Evolutionary conservation across 2,797 vertebrate genomes (phyloP).

Genomic region (Perdix hodgsoniae): DNA sequence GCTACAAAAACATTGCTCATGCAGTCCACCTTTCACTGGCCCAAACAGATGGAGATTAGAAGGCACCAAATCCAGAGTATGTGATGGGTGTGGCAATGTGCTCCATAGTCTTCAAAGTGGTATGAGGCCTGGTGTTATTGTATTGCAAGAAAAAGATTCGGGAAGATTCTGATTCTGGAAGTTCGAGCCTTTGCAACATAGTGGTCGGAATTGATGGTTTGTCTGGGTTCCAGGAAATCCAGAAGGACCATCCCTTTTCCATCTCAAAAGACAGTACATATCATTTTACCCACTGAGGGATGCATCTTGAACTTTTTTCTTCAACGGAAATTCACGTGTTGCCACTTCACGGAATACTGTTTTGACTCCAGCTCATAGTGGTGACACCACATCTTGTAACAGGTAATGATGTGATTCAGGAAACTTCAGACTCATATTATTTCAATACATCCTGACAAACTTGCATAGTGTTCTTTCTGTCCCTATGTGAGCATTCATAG

Average conservation of each 20-base stretch:
- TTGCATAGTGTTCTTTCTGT: neutral
- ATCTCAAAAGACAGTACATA: neutral
- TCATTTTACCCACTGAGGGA: neutral
- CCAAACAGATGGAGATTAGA: neutral
- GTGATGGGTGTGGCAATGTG: neutral
- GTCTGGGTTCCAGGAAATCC: neutral
- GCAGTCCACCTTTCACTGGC: neutral
- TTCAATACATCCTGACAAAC: neutral
- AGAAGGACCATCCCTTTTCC: neutral
- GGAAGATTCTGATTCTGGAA: neutral
- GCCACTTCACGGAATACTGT: neutral
- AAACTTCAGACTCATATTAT: neutral
- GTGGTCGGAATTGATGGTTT: neutral
- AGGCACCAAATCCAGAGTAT: neutral
- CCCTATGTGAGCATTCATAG: neutral
- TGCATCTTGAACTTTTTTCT: neutral
- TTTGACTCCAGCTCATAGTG: neutral
- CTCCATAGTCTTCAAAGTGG: neutral
- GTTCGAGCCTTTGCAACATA: neutral
- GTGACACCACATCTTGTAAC: neutral
- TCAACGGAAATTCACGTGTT: neutral
- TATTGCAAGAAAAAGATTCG: neutral
- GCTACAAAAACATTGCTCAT: neutral
- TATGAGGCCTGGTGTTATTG: neutral
- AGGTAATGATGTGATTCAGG: neutral